Evolutionary conservation across 2,113 vertebrate genomes (phyloP).

Genomic region (Pitta sordida): DNA sequence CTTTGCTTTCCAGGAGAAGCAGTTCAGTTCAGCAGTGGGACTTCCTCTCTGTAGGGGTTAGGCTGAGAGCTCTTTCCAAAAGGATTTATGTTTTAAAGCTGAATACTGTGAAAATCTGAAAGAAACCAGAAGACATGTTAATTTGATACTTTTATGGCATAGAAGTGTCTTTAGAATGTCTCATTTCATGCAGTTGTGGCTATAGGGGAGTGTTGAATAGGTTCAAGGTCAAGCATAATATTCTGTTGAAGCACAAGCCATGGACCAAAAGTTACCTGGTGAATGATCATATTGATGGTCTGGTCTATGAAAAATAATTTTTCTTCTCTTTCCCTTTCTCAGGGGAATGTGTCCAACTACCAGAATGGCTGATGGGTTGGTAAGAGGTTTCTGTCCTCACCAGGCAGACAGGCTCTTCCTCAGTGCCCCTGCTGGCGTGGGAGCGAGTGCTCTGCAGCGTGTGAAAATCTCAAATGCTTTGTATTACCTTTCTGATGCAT

Average conservation of each 20-base stretch:
- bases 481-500: not conserved
- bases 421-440: not conserved
- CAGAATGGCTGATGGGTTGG: not conserved
- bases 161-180: not conserved
- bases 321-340: not conserved
- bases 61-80: not conserved
- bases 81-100: not conserved
- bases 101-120: not conserved
- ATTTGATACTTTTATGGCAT: not conserved
- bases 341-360: rapidly evolving
- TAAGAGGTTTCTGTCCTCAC: rapidly evolving
- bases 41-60: not conserved
- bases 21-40: not conserved
- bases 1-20: not conserved
- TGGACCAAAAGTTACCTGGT: not conserved
- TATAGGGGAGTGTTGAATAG: not conserved
- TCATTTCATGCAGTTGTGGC: not conserved
- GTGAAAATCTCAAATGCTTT: not conserved
- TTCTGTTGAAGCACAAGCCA: not conserved
- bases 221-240: rapidly evolving
- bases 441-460: rapidly evolving
- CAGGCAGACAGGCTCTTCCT: not conserved
- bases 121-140: not conserved
- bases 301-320: not conserved
- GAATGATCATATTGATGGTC: rapidly evolving